Evolutionary conservation across 2,797 vertebrate species (phyloP).

Genomic region (Pogonophryne albipinna): DNA sequence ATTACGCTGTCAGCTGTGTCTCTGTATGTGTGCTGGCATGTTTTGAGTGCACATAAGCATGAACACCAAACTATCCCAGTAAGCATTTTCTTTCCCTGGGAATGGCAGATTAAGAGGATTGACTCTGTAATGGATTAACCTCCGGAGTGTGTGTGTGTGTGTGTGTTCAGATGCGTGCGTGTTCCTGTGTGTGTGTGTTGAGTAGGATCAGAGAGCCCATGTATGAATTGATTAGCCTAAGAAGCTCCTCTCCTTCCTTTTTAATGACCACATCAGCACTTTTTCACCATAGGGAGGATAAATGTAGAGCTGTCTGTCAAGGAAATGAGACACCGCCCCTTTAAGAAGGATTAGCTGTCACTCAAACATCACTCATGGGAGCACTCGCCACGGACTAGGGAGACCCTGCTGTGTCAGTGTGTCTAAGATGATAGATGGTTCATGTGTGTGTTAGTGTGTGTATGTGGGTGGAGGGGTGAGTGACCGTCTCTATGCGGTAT

Average conservation of each 20-base stretch:
- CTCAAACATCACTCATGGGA: slow-evolving; percentile 71
- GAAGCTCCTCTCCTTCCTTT: slow-evolving; percentile 77
- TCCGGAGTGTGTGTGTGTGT: slow-evolving; percentile 71
- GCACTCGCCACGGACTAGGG: slow-evolving; percentile 63
- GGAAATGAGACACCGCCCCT: slow-evolving; percentile 72
- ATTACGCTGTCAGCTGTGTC: slow-evolving; percentile 78
- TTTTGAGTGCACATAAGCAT: slow-evolving; percentile 77
- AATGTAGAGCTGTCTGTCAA: slow-evolving; percentile 78
- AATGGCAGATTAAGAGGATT: slow-evolving; percentile 86
- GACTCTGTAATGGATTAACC: slow-evolving; percentile 87
- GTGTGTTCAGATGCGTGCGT: slow-evolving; percentile 11
- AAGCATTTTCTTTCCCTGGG: slow-evolving; percentile 84
- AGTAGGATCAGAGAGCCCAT: slow-evolving; percentile 76
- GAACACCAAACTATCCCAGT: slow-evolving; percentile 79
- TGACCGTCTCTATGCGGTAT: slow-evolving; percentile 55
- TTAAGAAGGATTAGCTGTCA: slow-evolving; percentile 79
- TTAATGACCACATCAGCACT: slow-evolving; percentile 86
- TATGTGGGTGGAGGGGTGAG: slow-evolving; percentile 37
- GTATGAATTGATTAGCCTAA: slow-evolving; percentile 86
- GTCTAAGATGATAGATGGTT: slow-evolving; percentile 68
- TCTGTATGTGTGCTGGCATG: slow-evolving; percentile 65
- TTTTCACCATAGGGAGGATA: slow-evolving; percentile 75
- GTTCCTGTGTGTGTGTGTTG: slow-evolving; percentile 35
- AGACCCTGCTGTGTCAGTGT: slow-evolving; percentile 76
- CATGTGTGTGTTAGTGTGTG: slow-evolving; percentile 11